These are phyloP conservation scores for Spermophilus dauricus DNA, from an alignment of 2,113 vertebrate species.

Conservation along the genomic window DNA sequence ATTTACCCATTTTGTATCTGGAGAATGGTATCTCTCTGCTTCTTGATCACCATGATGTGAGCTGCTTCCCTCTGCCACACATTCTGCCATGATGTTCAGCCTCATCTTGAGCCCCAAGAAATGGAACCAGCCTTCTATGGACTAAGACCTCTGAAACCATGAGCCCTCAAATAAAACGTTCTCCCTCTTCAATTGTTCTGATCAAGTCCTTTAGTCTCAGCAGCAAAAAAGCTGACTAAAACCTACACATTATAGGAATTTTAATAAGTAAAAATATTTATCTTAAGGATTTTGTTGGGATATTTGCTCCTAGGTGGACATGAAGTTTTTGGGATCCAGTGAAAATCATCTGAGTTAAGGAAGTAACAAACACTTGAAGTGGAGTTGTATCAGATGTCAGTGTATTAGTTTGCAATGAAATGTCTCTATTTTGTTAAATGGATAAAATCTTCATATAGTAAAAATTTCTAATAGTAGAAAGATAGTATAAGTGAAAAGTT, in stretches of 20 bases:
- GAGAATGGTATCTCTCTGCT: too few relatives aligned
- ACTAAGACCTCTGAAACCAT: too few relatives aligned
- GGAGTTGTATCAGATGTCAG: neutral
- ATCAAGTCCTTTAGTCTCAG: too few relatives aligned
- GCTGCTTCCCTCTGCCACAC: too few relatives aligned
- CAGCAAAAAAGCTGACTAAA: too few relatives aligned
- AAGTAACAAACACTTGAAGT: neutral
- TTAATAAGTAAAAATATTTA: neutral
- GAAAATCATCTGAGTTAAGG: neutral
- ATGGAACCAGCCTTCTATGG: too few relatives aligned
- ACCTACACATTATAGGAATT: neutral
- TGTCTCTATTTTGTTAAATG: constrained; percentile 33
- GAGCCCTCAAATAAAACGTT: too few relatives aligned
- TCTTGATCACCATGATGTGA: too few relatives aligned
- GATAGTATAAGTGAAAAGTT: constrained; percentile 10
- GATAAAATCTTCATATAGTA: neutral
- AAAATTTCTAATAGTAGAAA: neutral
- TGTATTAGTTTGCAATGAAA: constrained; percentile 3
- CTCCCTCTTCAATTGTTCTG: too few relatives aligned
- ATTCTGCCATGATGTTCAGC: too few relatives aligned
- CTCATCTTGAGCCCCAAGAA: too few relatives aligned
- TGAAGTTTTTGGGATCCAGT: neutral
- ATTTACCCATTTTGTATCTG: too few relatives aligned
- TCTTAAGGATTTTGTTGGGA: neutral
- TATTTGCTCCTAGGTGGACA: neutral